Base-by-base conservation (phyloP, 64 coral and sea anemone species). In the Actinia tenebrosa region DNA sequence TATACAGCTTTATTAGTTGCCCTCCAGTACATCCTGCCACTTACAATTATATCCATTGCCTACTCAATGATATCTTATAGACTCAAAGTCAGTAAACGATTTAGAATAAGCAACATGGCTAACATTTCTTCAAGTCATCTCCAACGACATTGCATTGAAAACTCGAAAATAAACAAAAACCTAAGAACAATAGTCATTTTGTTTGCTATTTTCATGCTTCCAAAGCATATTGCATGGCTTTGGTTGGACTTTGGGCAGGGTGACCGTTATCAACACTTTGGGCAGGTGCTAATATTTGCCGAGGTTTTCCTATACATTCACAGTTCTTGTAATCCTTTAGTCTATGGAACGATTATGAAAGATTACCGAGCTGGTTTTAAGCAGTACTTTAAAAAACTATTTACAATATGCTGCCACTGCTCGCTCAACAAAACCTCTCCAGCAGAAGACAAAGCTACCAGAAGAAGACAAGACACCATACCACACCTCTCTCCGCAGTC, bases 221-320 rank as follows among this genome's bases (percentile, higher is more conserved):
- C 94, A 5, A 96, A 96, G 53, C 94, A 96, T 54, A 26, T 96
- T 10, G 69, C 92, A 10, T 96, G 94, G 91, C 86, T 96, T 19
- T 96, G 94, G 94, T 80, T 91, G 20, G 94, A 96, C 16, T 92
- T 96, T 62, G 90, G 94, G 7, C 56, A 84, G 15, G 91, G 88
- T 10, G 84, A 56, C 2, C 68, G n/a, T 42, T 90, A 89, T 84
- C 11, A 83, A 30, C 55, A 79, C 56, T 96, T 92, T 23, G 44
- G 62, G 2, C 79, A 96, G 25, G 71, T 87, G 26, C 81, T 96
- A 44, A 87, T 84, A 50, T 96, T 96, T 45, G 72, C 66, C 17
- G 94, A 96, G 54, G 89, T 96, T 71, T 54, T 96, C 22, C 84
- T 96, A 0, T 96, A 96, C 15, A 87, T 92, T 87, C 94, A 96